These are phyloP conservation scores for Drosophila anceps DNA, from an alignment of 2,888 invertebrate genomes.

Conservation along the genomic window DNA sequence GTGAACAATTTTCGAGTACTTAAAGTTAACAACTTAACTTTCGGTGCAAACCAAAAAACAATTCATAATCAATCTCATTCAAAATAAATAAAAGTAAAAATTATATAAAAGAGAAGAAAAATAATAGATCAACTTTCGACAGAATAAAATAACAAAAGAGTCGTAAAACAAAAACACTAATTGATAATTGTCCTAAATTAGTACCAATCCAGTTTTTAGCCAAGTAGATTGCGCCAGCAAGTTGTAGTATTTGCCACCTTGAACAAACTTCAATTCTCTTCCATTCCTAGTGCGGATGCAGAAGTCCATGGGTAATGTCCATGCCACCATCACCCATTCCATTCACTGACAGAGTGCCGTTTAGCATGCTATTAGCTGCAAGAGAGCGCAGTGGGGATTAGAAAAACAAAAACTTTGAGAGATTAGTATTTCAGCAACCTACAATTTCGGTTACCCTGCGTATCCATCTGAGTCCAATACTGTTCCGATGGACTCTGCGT, in stretches of 20 bases:
- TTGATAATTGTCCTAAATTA: slow-evolving; percentile 29
- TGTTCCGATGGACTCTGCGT: slow-evolving; percentile 96
- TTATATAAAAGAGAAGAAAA: slow-evolving; percentile 20
- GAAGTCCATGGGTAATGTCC: slow-evolving; percentile 87
- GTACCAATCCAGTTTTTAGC: slow-evolving; percentile 39
- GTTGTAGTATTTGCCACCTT: slow-evolving; percentile 33
- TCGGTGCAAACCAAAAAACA: slow-evolving; percentile 18
- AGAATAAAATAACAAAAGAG: slow-evolving; percentile 36
- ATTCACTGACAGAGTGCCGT: slow-evolving; percentile 91
- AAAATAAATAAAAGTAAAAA: slow-evolving; percentile 41
- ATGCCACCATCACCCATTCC: slow-evolving; percentile 90
- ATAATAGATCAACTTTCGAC: slow-evolving; percentile 24
- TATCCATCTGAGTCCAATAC: slow-evolving; percentile 94
- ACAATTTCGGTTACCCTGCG: slow-evolving; percentile 87
- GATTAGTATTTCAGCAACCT: slow-evolving; percentile 35
- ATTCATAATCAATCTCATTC: slow-evolving; percentile 26
- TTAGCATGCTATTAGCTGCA: slow-evolving; percentile 90
- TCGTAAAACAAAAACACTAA: slow-evolving; percentile 22
- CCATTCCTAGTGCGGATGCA: slow-evolving; percentile 74
- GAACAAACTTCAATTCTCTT: slow-evolving; percentile 11
- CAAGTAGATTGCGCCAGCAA: slow-evolving; percentile 38
- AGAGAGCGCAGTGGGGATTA: slow-evolving; percentile 43
- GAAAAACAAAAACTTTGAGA: background rate
- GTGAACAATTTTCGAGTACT: slow-evolving; percentile 31
- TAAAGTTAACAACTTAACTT: slow-evolving; percentile 21